phyloP scores from a whole-genome alignment of 2,797 vertebrate genomes.

The Aratinga solstitialis region DNA sequence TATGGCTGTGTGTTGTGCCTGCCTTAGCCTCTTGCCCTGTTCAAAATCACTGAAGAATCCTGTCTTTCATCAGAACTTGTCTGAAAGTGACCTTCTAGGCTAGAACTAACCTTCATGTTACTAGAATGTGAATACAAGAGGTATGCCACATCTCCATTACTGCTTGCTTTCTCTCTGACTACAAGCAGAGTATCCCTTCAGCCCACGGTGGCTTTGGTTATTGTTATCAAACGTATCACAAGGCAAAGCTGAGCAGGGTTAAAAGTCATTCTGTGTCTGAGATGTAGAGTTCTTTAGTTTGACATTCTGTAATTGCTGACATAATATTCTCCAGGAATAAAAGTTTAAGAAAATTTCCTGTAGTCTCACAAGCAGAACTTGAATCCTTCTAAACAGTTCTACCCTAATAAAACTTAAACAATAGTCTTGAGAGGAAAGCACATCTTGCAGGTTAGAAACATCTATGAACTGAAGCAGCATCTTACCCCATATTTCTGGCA shows the following conservation, averaged over 20 bases:
- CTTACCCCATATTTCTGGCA: not conserved
- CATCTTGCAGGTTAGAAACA: not conserved
- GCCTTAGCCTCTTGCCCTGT: not conserved
- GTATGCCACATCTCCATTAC: not conserved
- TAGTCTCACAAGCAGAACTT: not conserved
- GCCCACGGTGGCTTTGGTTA: not conserved
- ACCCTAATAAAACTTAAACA: not conserved
- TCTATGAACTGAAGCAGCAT: not conserved
- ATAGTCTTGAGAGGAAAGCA: not conserved
- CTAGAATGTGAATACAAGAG: not conserved
- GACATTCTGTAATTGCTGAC: not conserved
- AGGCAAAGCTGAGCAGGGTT: not conserved
- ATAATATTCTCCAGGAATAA: not conserved
- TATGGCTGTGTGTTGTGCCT: not conserved
- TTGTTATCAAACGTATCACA: not conserved
- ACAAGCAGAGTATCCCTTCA: not conserved
- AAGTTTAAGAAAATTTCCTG: not conserved
- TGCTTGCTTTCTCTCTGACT: not conserved
- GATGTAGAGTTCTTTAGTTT: not conserved
- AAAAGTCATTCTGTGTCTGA: not conserved
- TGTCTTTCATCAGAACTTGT: not conserved
- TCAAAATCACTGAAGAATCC: not conserved
- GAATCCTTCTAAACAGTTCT: not conserved
- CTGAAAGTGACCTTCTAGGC: not conserved
- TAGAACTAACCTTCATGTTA: not conserved